Evolutionary conservation across 2,797 vertebrate species (phyloP), one percentile per base, ranked within the genome.

Genomic region (Enteromius fasciolatus): DNA sequence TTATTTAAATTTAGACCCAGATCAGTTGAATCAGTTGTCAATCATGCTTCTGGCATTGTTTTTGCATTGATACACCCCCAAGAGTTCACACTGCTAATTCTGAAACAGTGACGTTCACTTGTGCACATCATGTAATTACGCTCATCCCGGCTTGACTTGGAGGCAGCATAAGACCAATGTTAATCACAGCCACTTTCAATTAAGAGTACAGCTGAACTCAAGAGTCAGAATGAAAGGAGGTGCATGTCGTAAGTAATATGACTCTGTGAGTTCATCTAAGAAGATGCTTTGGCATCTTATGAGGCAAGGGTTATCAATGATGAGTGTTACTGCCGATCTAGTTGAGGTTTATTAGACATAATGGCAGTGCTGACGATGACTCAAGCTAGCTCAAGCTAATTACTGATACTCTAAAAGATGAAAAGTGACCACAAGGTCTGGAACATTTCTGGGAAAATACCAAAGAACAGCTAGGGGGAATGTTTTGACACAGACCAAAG

Each of bases 391-490:
- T 84, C 28, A 50, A 69, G 59, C 20, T 85, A 54, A 52, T 80
- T 85, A 81, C 4, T 79, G 75, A 86, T 76, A 67, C 25, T 83
- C 86, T 83, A 82, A 68, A 87, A 88, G 78, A 83, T 50, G 44
- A 66, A 87, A 86, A 89, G 85, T 82, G 84, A 48, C 15, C 86
- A 91, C 89, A 91, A 92, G 89, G 90, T 90, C 89, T 90, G 44
- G 28, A 33, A 33, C 36, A 44, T 33, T 46, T 52, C 25, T 50
- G 69, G 11, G 25, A 52, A 73, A 73, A 73, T 20, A 31, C 1
- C 17, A 41, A 69, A 41, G 31, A 57, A 54, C 31, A 78, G 61
- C 61, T 50, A 66, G 15, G 12, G 44, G 31, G 18, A 39, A 57
- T 39, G 36, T 68, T 39, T 68, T 44, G 66, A 68, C 11, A 2